Evolutionary conservation across 2,888 invertebrate genomes (phyloP).

Genomic region (Philopedon plagiatum): DNA sequence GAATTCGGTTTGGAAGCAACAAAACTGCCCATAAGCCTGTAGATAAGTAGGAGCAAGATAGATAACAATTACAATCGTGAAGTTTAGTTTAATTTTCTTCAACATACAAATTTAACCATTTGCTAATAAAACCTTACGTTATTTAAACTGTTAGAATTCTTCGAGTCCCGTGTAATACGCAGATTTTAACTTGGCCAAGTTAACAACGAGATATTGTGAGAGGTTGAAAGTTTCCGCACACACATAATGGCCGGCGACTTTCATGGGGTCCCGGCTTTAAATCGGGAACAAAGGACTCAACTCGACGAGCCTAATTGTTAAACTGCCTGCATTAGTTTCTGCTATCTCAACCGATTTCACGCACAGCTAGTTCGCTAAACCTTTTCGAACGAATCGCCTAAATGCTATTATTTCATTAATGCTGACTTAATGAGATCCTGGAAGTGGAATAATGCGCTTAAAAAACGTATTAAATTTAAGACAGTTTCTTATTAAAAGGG

Average conservation of each 20-base stretch:
- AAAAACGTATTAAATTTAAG: constrained; percentile 29
- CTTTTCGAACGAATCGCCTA: constrained; percentile 50
- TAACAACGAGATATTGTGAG: constrained; percentile 30
- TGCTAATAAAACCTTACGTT: not conserved
- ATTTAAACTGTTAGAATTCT: not conserved
- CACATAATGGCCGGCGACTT: constrained; percentile 45
- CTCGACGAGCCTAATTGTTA: constrained; percentile 58
- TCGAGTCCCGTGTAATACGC: constrained; percentile 1
- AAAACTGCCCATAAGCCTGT: no score
- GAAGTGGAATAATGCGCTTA: constrained; percentile 31
- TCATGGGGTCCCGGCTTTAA: constrained; percentile 35
- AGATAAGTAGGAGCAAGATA: no score
- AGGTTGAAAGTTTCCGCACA: constrained; percentile 51
- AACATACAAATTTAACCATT: not conserved
- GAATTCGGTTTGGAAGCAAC: no score
- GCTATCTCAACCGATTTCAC: constrained; percentile 61
- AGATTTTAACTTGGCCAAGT: constrained; percentile 15
- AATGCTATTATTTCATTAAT: constrained; percentile 47
- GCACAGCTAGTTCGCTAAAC: constrained; percentile 55
- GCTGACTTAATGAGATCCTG: constrained; percentile 36
- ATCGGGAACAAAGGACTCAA: constrained; percentile 45
- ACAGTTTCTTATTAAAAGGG: constrained; percentile 10
- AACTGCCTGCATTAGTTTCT: constrained; percentile 60
- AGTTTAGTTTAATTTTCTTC: constrained; percentile 2
- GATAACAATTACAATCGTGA: no score